These are phyloP conservation scores for Habroteleia sp. DNA, from an alignment of 2,888 invertebrate species.

Conservation along the genomic window DNA sequence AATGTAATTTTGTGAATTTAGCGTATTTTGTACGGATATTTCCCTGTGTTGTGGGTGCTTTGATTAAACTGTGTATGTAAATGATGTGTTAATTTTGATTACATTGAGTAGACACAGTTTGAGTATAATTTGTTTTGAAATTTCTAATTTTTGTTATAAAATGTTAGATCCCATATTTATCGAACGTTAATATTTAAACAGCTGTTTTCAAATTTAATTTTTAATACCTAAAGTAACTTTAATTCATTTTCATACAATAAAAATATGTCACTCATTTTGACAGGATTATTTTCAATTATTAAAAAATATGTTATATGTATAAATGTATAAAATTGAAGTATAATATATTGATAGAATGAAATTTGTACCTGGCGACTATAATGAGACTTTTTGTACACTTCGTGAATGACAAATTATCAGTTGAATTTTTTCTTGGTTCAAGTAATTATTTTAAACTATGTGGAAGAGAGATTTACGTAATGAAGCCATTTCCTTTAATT, in stretches of 20 bases:
- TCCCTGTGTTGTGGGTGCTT: neutral
- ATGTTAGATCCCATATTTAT: too few species aligned
- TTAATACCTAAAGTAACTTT: too few species aligned
- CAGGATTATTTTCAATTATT: too few species aligned
- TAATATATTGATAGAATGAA: slow-evolving; percentile 1
- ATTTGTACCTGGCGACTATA: slow-evolving; percentile 9
- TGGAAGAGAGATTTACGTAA: slow-evolving; percentile 14
- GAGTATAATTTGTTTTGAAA: too few species aligned
- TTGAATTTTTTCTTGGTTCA: slow-evolving; percentile 5
- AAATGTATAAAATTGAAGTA: too few species aligned
- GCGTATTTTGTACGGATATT: neutral
- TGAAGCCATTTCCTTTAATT: slow-evolving; percentile 9
- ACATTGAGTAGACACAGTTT: neutral
- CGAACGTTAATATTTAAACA: too few species aligned
- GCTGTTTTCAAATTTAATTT: too few species aligned
- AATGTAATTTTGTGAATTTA: slow-evolving; percentile 13
- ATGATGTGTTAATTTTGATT: slow-evolving; percentile 9
- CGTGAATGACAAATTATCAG: slow-evolving; percentile 11
- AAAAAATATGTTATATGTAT: too few species aligned
- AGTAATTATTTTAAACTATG: slow-evolving; percentile 15
- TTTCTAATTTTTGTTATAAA: too few species aligned
- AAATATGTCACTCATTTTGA: too few species aligned
- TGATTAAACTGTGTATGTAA: slow-evolving; percentile 9
- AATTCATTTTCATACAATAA: too few species aligned
- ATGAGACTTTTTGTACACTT: slow-evolving; percentile 3